Conservation (phyloP, 2,113 vertebrate species). For the Gadus macrocephalus region DNA sequence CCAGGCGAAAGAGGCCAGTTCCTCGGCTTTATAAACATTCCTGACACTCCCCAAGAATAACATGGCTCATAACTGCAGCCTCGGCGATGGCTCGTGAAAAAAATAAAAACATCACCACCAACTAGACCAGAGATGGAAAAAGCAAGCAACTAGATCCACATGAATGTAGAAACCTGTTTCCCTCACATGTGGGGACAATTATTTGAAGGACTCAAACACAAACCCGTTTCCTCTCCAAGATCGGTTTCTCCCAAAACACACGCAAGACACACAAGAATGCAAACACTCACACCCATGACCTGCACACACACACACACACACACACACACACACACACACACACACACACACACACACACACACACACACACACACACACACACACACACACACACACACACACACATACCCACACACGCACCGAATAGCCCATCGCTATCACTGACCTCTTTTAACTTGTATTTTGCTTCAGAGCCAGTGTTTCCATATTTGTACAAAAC, state of each 20-base stretch:
- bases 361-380: background rate
- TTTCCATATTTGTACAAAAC: slow-evolving; percentile 37
- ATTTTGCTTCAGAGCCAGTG: too few relatives aligned
- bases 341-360: slow-evolving; percentile 14
- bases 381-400: background rate
- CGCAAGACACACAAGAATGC: background rate
- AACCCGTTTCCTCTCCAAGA: too few relatives aligned
- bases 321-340: slow-evolving; percentile 9
- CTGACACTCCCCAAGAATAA: slow-evolving; percentile 47
- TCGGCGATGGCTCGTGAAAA: slow-evolving; percentile 34
- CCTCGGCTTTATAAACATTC: slow-evolving; percentile 53
- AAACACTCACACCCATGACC: background rate
- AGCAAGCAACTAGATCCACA: slow-evolving; percentile 19
- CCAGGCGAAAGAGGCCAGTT: slow-evolving; percentile 22
- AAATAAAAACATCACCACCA: slow-evolving; percentile 19
- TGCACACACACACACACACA: background rate
- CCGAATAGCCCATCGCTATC: background rate
- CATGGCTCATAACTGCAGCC: slow-evolving; percentile 51
- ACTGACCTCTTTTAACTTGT: background rate
- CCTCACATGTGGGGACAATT: too few relatives aligned
- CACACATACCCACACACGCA: background rate
- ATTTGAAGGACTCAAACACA: too few relatives aligned
- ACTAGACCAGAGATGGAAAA: too few relatives aligned
- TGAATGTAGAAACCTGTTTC: slow-evolving; percentile 22
- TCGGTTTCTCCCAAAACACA: background rate